These are phyloP conservation scores for Tetranychus truncatus DNA, from an alignment of 2,888 invertebrate genomes.

Conservation along the genomic window DNA sequence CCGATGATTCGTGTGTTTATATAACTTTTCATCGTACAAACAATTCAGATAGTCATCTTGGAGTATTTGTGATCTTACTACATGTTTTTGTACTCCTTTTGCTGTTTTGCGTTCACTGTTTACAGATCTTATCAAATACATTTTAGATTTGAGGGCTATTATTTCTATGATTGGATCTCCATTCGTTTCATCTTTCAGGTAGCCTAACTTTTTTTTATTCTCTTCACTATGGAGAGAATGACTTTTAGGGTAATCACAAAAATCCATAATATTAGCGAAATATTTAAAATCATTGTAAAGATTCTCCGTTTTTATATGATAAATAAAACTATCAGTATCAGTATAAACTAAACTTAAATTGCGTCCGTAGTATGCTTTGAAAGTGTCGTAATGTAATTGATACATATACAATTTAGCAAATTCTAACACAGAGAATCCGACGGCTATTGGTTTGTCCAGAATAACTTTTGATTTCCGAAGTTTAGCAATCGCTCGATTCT, in stretches of 20 bases:
- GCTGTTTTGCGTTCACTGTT: neutral
- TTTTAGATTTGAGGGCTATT: slow-evolving; percentile 1
- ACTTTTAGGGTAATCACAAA: neutral
- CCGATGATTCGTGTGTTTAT: neutral
- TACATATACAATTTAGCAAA: neutral
- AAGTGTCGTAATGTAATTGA: neutral
- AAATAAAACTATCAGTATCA: neutral
- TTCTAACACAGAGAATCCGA: neutral
- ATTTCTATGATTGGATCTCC: neutral
- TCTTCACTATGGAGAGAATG: neutral
- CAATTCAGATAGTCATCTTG: neutral
- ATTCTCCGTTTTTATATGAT: neutral
- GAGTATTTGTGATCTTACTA: neutral
- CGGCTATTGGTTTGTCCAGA: neutral
- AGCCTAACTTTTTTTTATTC: neutral
- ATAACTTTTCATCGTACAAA: neutral
- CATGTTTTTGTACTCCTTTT: neutral
- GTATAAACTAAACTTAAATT: neutral
- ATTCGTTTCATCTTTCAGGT: neutral
- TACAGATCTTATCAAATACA: neutral
- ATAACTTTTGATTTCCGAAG: neutral
- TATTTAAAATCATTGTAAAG: neutral
- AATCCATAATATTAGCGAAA: neutral
- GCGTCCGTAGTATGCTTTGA: neutral
- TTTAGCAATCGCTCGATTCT: neutral